Base-by-base conservation (phyloP, 2,113 vertebrate species). In the Phalacrocorax pelagicus region DNA sequence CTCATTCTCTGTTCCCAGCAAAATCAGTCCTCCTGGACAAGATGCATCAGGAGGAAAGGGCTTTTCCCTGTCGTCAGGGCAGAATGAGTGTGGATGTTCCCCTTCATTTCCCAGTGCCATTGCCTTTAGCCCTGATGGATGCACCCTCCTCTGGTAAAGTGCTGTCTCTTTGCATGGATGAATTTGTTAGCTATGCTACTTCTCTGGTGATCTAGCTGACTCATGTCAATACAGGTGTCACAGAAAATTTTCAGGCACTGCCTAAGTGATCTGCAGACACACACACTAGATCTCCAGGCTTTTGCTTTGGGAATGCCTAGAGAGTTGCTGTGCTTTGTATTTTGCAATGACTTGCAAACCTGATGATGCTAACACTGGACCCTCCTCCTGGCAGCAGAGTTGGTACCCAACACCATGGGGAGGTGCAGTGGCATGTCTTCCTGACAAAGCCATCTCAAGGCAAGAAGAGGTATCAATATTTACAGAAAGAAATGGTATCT, bases 1-100 rank as follows among this genome's bases (percentile, higher is more conserved):
- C 5, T 59, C 32, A 42, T 67, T 80, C 30, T 47, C 52, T 29
- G 8, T 47, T 52, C 26, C 44, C 32, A 93, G 52, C 1, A 86
- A 59, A 59, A 59, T 72, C 61, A 75, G 52, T 62, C 38, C 19
- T 69, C 16, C 58, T 47, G 54, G 49, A 72, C 5, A 47, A 80
- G 49, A 14, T 7, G 16, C 11, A 69, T 18, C 20, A 86, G 66
- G 70, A 83, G 21, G 6, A 83, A 86, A 72, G n/a, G 18, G 5
- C 10, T 75, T 88, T 62, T 82, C 9, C 6, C 10, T 67, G 15
- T n/a, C 0, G 0, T 36, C 15, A 52, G 8, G 6, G 3, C 65
- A 69, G 49, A 36, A 87, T 32, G 16, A 67, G 13, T 20, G 23
- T 58, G 27, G 5, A 17, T 66, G 21, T 14, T 57, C 18, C 14